Base-by-base conservation (phyloP, 2,113 vertebrate genomes). In the Aramus guarauna region DNA sequence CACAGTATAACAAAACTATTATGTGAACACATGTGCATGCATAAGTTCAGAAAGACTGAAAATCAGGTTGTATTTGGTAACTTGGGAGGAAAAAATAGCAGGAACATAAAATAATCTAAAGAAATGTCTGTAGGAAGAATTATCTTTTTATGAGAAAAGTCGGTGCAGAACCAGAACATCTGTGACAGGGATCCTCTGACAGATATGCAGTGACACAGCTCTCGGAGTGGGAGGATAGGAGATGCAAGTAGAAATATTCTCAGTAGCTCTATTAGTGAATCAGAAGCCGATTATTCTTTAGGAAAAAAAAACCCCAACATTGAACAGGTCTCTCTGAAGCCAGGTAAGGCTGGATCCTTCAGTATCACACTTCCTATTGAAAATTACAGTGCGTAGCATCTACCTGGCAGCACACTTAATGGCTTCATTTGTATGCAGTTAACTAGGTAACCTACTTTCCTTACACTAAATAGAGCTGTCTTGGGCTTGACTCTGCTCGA, bases 381-480 rank as follows among this genome's bases (percentile, higher is more conserved):
- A 89, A 87, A 63, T 68, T 76, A 47, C 47, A 55, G 34, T 27
- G 37, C 63, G 27, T 9, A 20, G 79, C 73, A 79, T 56, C 71
- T 93, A 97, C 94, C 94, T 96, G 92, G 56, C 81, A 96, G 86
- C 68, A 18, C 4, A 0, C 52, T 85, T 84, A 80, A 67, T 78
- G 52, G 50, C 80, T 96, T 96, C 77, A 97, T 97, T 96, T 93
- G 88, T 96, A 94, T 95, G 92, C 95, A 3, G 83, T 88, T 96
- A 97, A 94, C 83, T 96, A 90, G 89, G 89, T 95, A 94, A 95
- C 95, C 94, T 97, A 95, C 91, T 96, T 96, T 92, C 77, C 63
- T 84, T 66, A 52, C 63, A 85, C 63, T 67, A 67, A 82, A 90
- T 66, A 96, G 92, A 93, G 91, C 91, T 90, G 81, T 85, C 93